These are phyloP conservation scores for Lacerta agilis DNA, from an alignment of 2,797 vertebrate species.

Conservation along the genomic window DNA sequence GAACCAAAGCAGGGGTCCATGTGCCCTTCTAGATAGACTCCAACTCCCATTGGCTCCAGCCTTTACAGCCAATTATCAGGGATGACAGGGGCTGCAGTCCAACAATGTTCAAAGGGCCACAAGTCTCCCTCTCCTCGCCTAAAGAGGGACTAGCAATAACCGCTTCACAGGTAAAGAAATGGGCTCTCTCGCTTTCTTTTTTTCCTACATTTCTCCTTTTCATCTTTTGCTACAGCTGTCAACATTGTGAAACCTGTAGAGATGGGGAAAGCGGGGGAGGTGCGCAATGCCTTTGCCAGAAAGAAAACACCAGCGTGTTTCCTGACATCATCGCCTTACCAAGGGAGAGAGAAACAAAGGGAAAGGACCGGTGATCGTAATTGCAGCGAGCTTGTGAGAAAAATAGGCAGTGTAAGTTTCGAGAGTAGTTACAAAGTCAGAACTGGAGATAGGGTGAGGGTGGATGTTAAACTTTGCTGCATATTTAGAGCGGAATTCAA, in stretches of 20 bases:
- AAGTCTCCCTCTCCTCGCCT: constrained; percentile 16
- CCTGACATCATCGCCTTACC: constrained; percentile 21
- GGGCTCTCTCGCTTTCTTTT: neutral
- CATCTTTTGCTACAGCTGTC: constrained; percentile 22
- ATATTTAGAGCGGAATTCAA: neutral
- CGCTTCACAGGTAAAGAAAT: constrained; percentile 51
- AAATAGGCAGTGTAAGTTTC: neutral
- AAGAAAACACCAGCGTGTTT: neutral
- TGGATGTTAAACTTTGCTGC: fast-evolving
- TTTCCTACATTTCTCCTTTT: too few species aligned
- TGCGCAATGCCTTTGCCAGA: neutral
- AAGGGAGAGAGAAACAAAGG: constrained; percentile 14
- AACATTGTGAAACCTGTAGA: constrained; percentile 50
- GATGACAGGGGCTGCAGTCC: too few species aligned
- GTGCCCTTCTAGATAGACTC: neutral
- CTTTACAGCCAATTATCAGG: too few species aligned
- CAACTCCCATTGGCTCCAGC: too few species aligned
- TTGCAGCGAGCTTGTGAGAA: neutral
- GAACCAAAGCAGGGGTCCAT: too few species aligned
- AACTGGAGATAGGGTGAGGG: neutral
- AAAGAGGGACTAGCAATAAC: constrained; percentile 52
- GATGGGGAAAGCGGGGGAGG: neutral
- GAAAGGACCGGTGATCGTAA: constrained; percentile 31
- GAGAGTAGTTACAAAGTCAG: neutral
- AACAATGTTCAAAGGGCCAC: too few species aligned